Conservation (phyloP, 2,888 invertebrate species). For the Cerceris rybyensis region DNA sequence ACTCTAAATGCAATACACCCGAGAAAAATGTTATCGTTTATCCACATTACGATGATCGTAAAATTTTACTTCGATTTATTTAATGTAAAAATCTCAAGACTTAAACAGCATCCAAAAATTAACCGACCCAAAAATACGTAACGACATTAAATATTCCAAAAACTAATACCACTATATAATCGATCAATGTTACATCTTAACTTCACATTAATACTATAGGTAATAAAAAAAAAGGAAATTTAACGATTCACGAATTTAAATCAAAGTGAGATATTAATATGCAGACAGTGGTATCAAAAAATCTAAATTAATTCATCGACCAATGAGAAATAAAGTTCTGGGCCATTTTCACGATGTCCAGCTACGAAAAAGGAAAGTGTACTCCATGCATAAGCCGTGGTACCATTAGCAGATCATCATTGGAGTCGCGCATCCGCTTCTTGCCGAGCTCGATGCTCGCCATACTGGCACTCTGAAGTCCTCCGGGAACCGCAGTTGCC, state of each 20-base stretch:
- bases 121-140: neutral
- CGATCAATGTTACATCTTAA: too few species aligned
- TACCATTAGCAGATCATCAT: conserved; percentile 97
- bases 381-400: conserved; percentile 84
- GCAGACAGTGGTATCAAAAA: too few species aligned
- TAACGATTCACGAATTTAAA: too few species aligned
- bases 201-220: too few species aligned
- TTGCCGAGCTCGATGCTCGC: conserved; percentile 94
- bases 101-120: neutral
- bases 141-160: too few species aligned
- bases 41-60: neutral
- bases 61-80: neutral
- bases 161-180: too few species aligned
- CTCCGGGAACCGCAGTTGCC: conserved; percentile 84
- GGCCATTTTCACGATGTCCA: conserved; percentile 56
- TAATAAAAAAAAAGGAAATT: too few species aligned
- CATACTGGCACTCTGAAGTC: conserved; percentile 87
- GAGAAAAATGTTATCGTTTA: neutral
- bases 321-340: neutral
- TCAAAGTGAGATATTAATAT: too few species aligned
- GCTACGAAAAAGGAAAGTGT: conserved; percentile 75
- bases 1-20: neutral
- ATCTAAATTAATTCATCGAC: neutral
- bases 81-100: neutral
- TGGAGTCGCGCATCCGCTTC: conserved; percentile 95